These are phyloP conservation scores for Agelaius phoeniceus DNA, from an alignment of 2,113 vertebrate species.

Conservation along the genomic window DNA sequence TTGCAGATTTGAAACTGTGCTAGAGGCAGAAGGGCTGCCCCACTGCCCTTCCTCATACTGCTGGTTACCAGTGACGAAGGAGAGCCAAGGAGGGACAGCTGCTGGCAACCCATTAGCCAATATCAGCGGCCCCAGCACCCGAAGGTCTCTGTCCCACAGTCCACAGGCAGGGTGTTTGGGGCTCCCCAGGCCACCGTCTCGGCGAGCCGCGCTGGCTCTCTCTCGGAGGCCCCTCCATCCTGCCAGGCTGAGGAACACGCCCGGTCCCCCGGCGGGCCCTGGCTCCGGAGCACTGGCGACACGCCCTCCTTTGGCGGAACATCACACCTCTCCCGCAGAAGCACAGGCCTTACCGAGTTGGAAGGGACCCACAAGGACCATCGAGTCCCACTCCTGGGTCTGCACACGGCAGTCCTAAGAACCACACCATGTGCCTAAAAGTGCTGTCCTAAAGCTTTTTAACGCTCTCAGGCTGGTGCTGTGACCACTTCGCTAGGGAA, in stretches of 20 bases:
- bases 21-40: not conserved
- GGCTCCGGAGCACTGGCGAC: not conserved
- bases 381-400: not conserved
- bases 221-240: no score
- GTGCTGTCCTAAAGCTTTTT: not conserved
- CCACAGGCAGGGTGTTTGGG: rapidly evolving
- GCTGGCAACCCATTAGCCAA: not conserved
- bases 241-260: not conserved
- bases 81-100: not conserved
- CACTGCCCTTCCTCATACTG: not conserved
- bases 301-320: no score
- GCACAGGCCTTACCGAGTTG: rapidly evolving
- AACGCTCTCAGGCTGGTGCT: not conserved
- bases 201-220: not conserved
- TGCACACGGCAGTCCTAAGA: not conserved
- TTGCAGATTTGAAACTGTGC: not conserved
- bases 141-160: not conserved
- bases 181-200: no score
- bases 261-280: not conserved
- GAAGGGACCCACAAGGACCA: not conserved
- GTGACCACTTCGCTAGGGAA: not conserved
- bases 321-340: not conserved
- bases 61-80: not conserved
- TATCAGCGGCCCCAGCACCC: not conserved
- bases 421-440: not conserved